These are phyloP conservation scores for Austrolebias charrua DNA, from an alignment of 2,797 vertebrate species.

Conservation along the genomic window DNA sequence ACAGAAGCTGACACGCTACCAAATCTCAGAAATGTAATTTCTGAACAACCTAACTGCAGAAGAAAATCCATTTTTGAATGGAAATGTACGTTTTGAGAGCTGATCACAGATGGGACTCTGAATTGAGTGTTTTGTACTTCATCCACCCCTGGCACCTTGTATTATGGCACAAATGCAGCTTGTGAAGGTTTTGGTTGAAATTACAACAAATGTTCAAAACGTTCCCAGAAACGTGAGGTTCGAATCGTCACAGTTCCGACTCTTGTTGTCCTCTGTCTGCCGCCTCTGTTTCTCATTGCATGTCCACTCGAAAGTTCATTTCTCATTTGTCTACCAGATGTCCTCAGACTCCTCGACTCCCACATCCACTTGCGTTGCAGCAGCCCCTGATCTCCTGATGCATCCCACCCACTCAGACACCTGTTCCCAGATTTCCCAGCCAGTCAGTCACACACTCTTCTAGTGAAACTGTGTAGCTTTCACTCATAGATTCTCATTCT, in stretches of 20 bases:
- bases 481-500: not conserved
- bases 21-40: not conserved
- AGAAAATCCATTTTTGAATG: constrained; percentile 3
- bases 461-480: not conserved
- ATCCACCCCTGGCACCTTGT: not conserved
- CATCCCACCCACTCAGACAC: constrained; percentile 11
- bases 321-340: constrained; percentile 9
- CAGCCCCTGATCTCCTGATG: constrained; percentile 12
- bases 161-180: not conserved
- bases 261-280: not conserved
- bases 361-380: not conserved
- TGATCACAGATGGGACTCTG: constrained; percentile 3
- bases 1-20: not conserved
- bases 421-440: constrained; percentile 13
- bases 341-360: constrained; percentile 13
- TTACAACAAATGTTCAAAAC: not conserved
- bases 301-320: constrained; percentile 8
- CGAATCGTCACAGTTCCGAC: not conserved
- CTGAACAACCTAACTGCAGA: not conserved
- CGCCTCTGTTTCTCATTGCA: not conserved
- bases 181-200: not conserved
- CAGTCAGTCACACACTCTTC: not conserved
- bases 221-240: too few relatives aligned
- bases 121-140: not conserved
- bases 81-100: constrained; percentile 5